Evolutionary conservation across 2,113 vertebrate genomes (phyloP).

Genomic region (Myanophis thanlyinensis): DNA sequence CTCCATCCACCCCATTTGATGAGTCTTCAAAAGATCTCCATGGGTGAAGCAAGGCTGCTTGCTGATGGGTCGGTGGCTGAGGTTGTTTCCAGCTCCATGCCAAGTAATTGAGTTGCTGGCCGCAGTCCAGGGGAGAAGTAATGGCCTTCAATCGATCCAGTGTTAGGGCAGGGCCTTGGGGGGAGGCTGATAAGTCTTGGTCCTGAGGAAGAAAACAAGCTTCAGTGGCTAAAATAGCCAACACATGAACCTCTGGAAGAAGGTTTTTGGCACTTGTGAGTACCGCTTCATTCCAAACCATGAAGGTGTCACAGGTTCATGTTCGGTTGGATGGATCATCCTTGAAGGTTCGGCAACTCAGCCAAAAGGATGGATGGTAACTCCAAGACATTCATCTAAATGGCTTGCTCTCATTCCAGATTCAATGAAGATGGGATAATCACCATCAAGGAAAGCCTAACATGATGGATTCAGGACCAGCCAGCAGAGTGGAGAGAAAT

Average conservation of each 20-base stretch:
- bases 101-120: constrained; percentile 59
- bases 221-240: background rate
- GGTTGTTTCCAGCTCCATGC: background rate
- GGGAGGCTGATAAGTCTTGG: background rate
- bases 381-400: background rate
- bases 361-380: too few relatives aligned
- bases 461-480: too few relatives aligned
- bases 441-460: background rate
- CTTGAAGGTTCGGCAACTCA: background rate
- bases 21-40: background rate
- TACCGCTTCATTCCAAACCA: fast-evolving
- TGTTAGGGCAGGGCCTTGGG: background rate
- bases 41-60: background rate
- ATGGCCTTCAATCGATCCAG: constrained; percentile 49
- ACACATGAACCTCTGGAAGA: background rate
- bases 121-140: constrained; percentile 45
- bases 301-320: background rate
- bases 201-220: background rate
- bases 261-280: too few relatives aligned
- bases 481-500: background rate
- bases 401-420: background rate
- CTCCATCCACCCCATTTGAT: background rate
- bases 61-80: background rate
- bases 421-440: background rate
- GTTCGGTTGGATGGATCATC: background rate